Evolutionary conservation across 2,113 vertebrate species (phyloP), one percentile per base, ranked within the genome.

Genomic region (Orthonyx spaldingii): DNA sequence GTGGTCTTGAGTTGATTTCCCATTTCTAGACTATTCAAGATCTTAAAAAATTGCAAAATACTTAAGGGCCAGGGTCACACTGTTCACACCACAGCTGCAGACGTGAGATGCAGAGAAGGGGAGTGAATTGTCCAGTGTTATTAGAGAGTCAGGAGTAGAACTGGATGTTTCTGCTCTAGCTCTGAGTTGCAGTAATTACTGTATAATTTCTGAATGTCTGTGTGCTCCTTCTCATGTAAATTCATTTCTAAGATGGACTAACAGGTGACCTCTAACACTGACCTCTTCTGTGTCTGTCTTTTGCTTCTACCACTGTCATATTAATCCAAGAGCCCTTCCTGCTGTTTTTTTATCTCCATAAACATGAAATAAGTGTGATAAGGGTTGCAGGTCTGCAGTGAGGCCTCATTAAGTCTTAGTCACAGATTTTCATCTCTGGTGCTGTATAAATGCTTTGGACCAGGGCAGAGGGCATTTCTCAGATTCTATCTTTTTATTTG

Each of bases 341-440:
- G 14, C 13, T 64, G 5, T 0, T 13, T 64, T 50, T 84, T 66
- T 76, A 28, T 89, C 60, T 64, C 52, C 24, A 33, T 65, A 68
- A 72, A 90, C 50, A 23, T n/a, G 20, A 86, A 87, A 66, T 70
- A 37, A 86, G 27, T 35, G 53, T 39, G 49, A 6, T 74, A 37
- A 56, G 53, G 41, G 17, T 64, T 68, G 47, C 44, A 84, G 66
- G 55, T 65, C 57, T 84, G 52, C 91, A 84, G n/a, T 10, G 39
- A 83, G 63, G 50, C 55, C 18, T 85, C 44, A 20, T 79, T 53
- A 53, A 64, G 20, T 49, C 27, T 53, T 72, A 56, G 23, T 72
- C 59, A 30, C 37, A 79, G 82, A 49, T 91, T 91, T 93, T 91
- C 49, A 47, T 89, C 69, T 84, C 7, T 84, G 68, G 68, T 93